Evolutionary conservation across 1,140 invertebrate species (phyloP), one percentile per base, ranked within the genome.

Genomic region (Drosophila ercepeae): DNA sequence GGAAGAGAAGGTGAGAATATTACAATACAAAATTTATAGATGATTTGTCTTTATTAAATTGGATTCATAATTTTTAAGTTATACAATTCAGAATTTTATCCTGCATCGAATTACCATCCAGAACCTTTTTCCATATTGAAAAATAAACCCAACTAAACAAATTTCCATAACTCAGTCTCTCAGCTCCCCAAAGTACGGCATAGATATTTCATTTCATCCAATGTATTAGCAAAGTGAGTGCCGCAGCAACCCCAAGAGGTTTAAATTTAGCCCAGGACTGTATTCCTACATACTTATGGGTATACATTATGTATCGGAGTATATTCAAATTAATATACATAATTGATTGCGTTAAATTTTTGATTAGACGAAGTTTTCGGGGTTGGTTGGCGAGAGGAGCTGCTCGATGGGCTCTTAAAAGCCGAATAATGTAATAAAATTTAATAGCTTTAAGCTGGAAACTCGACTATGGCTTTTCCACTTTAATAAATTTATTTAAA

Each of bases 291-390:
- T 36, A 32, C 51, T 50, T 53, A 52, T 55, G 25, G 25, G 36
- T 21, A 44, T 36, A 39, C 16, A 29, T 11, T 34, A 7, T 48
- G 39, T 41, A 42, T 50, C 25, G 25, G n/a, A 23, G 13, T 55
- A 45, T 73, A 46, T 51, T 49, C 51, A 58, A 57, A 70, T 76
- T 86, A 86, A 76, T 71, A 65, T 88, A 86, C 82, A 86, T 86
- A 86, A 86, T 82, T 86, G 82, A 86, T 70, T 78, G 55, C 58
- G 57, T 50, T 88, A 65, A 77, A 88, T 88, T 82, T 88, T 86
- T 88, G 71, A 86, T 70, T 61, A 53, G 55, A 36, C 74, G 73
- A 67, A 58, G 67, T 74, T 75, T 64, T 45, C n/a, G 46, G 29
- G 36, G 8, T 7, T 25, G 4, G 11, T 34, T 13, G 2, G 4